Conservation (phyloP, 2,113 vertebrate species). For the Actenoides lindsayi region DNA sequence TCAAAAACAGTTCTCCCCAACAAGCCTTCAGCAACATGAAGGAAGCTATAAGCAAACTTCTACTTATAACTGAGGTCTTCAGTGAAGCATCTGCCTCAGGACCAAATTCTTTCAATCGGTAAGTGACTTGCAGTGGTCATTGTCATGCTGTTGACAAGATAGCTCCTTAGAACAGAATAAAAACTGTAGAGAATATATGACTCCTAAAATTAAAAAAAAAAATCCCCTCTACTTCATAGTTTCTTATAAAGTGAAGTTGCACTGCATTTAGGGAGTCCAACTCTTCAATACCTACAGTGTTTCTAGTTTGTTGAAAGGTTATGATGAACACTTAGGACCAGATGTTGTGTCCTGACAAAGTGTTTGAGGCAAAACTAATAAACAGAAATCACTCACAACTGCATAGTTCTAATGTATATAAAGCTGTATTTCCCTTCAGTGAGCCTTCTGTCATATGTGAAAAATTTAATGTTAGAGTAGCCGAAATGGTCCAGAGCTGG, state of each 20-base stretch:
- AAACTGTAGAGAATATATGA: not conserved
- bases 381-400: not conserved
- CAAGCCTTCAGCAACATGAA: conserved; percentile 83
- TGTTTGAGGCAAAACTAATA: not conserved
- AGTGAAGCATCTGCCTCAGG: conserved; percentile 61
- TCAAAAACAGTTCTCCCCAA: conserved; percentile 74
- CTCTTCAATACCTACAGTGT: not conserved
- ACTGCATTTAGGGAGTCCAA: not conserved
- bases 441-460: not conserved
- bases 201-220: not conserved
- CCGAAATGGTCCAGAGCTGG: not conserved
- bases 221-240: not conserved
- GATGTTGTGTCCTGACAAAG: not conserved
- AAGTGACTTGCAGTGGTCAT: conserved; percentile 29
- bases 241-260: not conserved
- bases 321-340: not conserved
- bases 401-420: not conserved
- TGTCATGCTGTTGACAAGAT: not conserved
- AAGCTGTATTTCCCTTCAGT: not conserved
- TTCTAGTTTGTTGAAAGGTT: not conserved
- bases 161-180: not conserved
- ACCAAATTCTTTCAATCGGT: conserved; percentile 73
- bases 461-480: not conserved
- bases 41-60: conserved; percentile 81
- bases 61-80: conserved; percentile 79